Evolutionary conservation across 2,113 vertebrate species (phyloP).

Genomic region (Anser cygnoides): DNA sequence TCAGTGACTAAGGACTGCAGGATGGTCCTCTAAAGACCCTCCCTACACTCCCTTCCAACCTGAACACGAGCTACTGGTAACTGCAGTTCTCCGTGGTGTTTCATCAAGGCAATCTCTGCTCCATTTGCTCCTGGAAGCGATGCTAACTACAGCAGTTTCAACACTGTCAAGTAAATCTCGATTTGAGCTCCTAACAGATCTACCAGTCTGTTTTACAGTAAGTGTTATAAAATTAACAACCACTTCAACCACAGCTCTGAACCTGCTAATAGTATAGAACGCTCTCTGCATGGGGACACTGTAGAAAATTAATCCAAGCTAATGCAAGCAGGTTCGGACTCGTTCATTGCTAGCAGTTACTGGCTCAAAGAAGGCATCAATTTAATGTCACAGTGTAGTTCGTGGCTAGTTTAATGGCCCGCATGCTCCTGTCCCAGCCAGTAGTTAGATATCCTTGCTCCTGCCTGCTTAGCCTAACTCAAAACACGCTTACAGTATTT

Average conservation of each 20-base stretch:
- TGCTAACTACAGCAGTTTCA: neutral
- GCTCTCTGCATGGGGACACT: neutral
- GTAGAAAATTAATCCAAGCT: conserved; percentile 48
- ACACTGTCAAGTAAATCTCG: neutral
- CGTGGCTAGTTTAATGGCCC: neutral
- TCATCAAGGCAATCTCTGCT: neutral
- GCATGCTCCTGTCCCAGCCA: neutral
- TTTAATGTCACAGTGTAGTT: neutral
- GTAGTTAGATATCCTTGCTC: neutral
- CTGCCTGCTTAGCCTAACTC: neutral
- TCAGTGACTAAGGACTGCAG: neutral
- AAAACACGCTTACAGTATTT: neutral
- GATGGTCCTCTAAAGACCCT: neutral
- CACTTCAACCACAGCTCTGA: conserved; percentile 9
- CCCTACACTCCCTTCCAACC: neutral
- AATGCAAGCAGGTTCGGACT: neutral
- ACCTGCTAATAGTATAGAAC: neutral
- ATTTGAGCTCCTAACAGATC: neutral
- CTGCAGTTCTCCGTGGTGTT: neutral
- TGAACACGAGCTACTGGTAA: neutral
- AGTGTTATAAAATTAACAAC: conserved; percentile 27
- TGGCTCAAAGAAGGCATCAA: neutral
- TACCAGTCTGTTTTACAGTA: neutral
- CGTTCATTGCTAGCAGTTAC: neutral
- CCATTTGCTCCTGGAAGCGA: neutral